These are phyloP conservation scores for Silurus meridionalis DNA, from an alignment of 2,113 vertebrate species.

Conservation along the genomic window DNA sequence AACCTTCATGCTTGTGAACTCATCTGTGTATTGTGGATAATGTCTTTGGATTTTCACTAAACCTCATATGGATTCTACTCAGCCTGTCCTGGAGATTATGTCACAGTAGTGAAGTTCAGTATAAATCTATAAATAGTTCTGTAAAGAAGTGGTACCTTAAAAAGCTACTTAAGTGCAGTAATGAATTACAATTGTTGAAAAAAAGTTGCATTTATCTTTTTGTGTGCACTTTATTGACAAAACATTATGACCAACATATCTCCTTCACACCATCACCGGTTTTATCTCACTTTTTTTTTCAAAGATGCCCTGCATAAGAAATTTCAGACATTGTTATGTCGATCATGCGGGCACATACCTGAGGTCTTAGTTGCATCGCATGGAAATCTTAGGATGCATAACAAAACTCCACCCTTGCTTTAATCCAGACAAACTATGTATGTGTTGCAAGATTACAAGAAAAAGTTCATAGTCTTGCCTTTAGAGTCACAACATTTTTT, in stretches of 20 bases:
- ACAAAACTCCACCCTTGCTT: not conserved
- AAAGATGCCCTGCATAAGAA: not conserved
- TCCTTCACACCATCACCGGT: not conserved
- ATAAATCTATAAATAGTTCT: too few relatives aligned
- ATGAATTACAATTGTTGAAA: too few relatives aligned
- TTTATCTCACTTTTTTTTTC: not conserved
- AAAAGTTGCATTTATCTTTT: too few relatives aligned
- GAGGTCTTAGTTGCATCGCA: not conserved
- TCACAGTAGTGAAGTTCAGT: too few relatives aligned
- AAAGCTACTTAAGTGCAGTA: too few relatives aligned
- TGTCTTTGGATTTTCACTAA: too few relatives aligned
- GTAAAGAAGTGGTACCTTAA: too few relatives aligned
- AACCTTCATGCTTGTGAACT: too few relatives aligned
- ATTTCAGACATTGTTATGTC: not conserved
- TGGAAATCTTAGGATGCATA: not conserved
- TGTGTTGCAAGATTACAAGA: conserved; percentile 1
- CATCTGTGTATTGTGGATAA: too few relatives aligned
- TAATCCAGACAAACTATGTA: not conserved
- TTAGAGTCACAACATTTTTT: not conserved
- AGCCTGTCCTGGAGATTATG: too few relatives aligned
- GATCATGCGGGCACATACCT: not conserved
- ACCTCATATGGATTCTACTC: too few relatives aligned
- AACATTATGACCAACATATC: not conserved
- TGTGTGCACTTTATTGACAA: not conserved
- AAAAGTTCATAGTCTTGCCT: not conserved